phyloP scores from a whole-genome alignment of 1,140 invertebrate genomes.

The Ips nitidus region DNA sequence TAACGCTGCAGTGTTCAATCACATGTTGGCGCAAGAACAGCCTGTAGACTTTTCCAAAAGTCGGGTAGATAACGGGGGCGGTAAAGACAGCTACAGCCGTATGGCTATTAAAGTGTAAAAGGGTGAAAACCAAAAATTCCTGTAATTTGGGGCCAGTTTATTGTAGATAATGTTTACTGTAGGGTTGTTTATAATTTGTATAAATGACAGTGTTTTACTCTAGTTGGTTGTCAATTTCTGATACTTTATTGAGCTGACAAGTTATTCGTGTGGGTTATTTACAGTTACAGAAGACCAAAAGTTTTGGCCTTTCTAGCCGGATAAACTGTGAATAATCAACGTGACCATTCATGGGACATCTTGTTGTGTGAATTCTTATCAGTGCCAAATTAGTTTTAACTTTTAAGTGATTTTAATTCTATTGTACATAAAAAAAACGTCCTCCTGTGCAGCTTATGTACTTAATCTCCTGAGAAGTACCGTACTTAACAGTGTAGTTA shows the following conservation, averaged over 20 bases:
- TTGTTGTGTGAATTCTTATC: too few species aligned
- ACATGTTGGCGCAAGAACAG: conserved; percentile 52
- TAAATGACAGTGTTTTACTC: neutral
- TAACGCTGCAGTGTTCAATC: conserved; percentile 39
- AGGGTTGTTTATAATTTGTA: neutral
- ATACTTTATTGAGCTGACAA: too few species aligned
- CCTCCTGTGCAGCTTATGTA: conserved; percentile 5
- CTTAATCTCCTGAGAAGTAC: neutral
- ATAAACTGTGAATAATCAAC: too few species aligned
- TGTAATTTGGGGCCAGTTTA: conserved; percentile 9
- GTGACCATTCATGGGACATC: too few species aligned
- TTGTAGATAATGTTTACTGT: too few species aligned
- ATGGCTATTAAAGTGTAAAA: conserved; percentile 32
- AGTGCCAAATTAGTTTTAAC: too few species aligned
- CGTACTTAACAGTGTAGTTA: neutral
- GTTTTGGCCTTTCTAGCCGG: too few species aligned
- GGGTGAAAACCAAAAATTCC: neutral
- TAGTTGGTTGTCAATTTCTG: neutral
- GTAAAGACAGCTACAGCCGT: neutral
- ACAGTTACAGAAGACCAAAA: too few species aligned
- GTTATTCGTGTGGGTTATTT: too few species aligned
- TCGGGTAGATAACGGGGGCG: conserved; percentile 25
- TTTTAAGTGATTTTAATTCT: too few species aligned
- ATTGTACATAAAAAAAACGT: neutral
- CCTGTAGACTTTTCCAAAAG: conserved; percentile 56